Evolutionary conservation across 2,888 invertebrate species (phyloP).

Genomic region (Cotesia congregata): DNA sequence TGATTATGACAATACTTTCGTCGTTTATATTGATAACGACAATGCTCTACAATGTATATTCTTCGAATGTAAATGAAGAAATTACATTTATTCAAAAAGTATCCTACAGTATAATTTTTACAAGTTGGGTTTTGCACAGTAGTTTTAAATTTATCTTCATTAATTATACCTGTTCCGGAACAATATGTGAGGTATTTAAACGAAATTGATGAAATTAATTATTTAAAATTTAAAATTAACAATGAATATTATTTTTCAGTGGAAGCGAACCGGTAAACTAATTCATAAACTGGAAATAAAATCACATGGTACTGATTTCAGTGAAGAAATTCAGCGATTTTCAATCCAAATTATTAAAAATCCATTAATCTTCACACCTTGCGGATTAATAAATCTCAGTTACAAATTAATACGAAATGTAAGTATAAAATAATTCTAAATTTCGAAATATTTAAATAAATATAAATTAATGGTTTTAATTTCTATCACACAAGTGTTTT

Average conservation of each 20-base stretch:
- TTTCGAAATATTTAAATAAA: no score
- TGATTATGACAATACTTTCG: constrained; percentile 36
- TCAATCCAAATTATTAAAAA: constrained; percentile 44
- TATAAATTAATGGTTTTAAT: no score
- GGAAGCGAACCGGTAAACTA: constrained; percentile 31
- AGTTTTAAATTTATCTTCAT: constrained; percentile 19
- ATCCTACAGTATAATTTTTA: not conserved
- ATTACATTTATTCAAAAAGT: not conserved
- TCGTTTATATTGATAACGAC: constrained; percentile 33
- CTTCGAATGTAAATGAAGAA: not conserved
- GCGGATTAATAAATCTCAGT: constrained; percentile 44
- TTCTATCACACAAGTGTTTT: no score
- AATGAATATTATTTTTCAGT: constrained; percentile 10
- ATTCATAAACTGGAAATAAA: constrained; percentile 26
- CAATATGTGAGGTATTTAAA: constrained; percentile 30
- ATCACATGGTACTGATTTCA: constrained; percentile 22
- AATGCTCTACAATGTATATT: constrained; percentile 31
- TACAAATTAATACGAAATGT: constrained; percentile 41
- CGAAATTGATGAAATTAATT: not conserved
- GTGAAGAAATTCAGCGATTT: constrained; percentile 42
- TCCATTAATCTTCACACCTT: constrained; percentile 44
- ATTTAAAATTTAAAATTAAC: not conserved
- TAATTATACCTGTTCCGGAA: constrained; percentile 32
- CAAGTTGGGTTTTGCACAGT: not conserved
- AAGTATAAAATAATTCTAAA: constrained; percentile 1